Evolutionary conservation across 2,113 vertebrate species (phyloP).

Genomic region (Tauraco erythrolophus): DNA sequence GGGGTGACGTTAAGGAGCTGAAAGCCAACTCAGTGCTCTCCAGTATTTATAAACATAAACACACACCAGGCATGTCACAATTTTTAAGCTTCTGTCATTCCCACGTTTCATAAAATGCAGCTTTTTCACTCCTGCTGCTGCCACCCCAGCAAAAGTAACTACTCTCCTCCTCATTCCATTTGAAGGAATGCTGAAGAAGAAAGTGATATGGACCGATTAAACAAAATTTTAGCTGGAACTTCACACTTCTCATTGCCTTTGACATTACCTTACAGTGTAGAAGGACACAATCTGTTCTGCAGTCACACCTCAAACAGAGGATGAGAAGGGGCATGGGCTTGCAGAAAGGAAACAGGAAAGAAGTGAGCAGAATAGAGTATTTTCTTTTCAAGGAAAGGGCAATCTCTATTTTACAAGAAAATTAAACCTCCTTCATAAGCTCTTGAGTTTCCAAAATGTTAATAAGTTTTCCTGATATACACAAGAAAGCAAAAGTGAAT

Average conservation of each 20-base stretch:
- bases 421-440: not conserved
- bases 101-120: not conserved
- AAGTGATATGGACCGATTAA: accelerated
- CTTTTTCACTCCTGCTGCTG: not conserved
- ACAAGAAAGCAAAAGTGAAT: not conserved
- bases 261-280: not conserved
- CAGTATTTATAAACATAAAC: not conserved
- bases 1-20: accelerated
- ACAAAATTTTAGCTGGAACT: not conserved
- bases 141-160: not conserved
- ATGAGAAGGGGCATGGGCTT: not conserved
- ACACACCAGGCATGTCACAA: not conserved
- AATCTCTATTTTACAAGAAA: not conserved
- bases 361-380: not conserved
- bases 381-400: not conserved
- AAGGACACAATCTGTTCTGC: not conserved
- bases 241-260: not conserved
- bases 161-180: not conserved
- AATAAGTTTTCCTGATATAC: not conserved
- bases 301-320: not conserved
- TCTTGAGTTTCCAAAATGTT: not conserved
- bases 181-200: not conserved
- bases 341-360: not conserved
- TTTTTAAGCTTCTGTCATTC: not conserved
- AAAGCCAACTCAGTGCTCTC: not conserved